A percentile compares a stretch with the other conserved stretches of the same genome.
Evolutionary conservation across 2,888 invertebrate species (phyloP).

Genomic region (Lithophane ornitopus): DNA sequence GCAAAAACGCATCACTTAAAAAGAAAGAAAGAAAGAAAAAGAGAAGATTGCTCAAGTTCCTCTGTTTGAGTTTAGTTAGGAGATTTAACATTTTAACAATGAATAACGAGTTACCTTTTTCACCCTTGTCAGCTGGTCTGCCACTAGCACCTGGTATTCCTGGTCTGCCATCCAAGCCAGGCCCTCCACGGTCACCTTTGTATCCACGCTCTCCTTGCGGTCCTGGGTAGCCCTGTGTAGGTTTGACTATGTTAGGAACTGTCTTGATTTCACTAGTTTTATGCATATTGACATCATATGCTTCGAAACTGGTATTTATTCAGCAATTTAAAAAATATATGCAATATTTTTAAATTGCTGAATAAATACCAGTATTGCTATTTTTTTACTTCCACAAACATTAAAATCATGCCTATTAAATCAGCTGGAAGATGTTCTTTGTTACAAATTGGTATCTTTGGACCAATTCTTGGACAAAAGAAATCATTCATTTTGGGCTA

Average conservation of each 20-base stretch:
- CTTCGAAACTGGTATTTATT: no score
- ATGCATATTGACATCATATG: not conserved
- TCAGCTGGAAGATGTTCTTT: not conserved
- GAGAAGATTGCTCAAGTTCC: no score
- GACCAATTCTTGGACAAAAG: no score
- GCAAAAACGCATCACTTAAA: no score
- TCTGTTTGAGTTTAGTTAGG: not conserved
- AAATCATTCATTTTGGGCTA: no score
- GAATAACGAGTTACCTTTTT: conserved; percentile 88
- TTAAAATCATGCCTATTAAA: no score
- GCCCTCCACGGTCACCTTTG: conserved; percentile 92
- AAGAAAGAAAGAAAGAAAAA: no score
- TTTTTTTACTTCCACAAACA: not conserved
- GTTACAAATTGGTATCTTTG: not conserved
- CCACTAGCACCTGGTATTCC: conserved; percentile 89
- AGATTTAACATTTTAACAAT: no score
- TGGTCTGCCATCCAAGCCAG: conserved; percentile 93
- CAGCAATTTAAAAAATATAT: no score
- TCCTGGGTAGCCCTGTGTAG: conserved; percentile 83
- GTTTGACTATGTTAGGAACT: not conserved
- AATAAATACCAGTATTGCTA: not conserved
- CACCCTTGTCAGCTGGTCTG: conserved; percentile 93
- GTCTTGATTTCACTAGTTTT: not conserved
- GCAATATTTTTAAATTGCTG: not conserved
- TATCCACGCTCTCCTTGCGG: conserved; percentile 91